These are phyloP conservation scores for Tachyglossus aculeatus DNA, from an alignment of 2,797 vertebrate genomes.

Conservation along the genomic window DNA sequence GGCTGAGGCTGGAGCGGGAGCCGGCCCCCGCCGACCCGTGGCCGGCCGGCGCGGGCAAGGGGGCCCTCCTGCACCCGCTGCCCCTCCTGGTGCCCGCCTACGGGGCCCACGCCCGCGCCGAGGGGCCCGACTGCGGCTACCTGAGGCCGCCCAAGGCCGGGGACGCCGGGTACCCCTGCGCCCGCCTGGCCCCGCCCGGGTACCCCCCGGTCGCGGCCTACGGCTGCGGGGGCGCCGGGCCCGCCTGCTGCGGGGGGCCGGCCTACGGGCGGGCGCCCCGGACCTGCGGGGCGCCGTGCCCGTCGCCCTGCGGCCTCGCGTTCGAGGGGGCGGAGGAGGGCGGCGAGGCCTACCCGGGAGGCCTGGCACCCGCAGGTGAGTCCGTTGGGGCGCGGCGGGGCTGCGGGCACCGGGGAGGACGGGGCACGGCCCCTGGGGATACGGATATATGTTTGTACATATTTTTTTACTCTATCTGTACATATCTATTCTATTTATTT, in stretches of 20 bases:
- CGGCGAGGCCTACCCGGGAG: slow-evolving; percentile 48
- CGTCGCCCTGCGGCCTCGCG: slow-evolving; percentile 53
- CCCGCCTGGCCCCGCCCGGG: slow-evolving; percentile 58
- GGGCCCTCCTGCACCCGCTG: slow-evolving; percentile 51
- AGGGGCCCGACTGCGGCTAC: slow-evolving; percentile 75
- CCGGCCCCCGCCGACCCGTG: slow-evolving; percentile 77
- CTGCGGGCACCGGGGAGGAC: neutral
- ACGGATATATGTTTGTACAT: no score
- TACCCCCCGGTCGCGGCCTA: slow-evolving; percentile 55
- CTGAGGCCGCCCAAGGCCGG: slow-evolving; percentile 53
- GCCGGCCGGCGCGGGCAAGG: slow-evolving; percentile 53
- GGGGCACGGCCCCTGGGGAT: no score
- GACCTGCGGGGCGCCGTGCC: slow-evolving; percentile 52
- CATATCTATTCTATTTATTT: no score
- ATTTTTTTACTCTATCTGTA: no score
- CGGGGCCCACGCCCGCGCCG: slow-evolving; percentile 74
- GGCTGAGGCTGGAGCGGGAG: slow-evolving; percentile 78
- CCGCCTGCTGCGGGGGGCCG: slow-evolving; percentile 58
- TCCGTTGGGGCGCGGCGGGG: neutral
- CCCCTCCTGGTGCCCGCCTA: slow-evolving; percentile 72
- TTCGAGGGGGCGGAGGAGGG: slow-evolving; percentile 56
- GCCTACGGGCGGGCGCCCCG: slow-evolving; percentile 49
- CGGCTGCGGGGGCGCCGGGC: slow-evolving; percentile 48
- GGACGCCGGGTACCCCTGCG: slow-evolving; percentile 67
- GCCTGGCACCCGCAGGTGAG: slow-evolving; percentile 58